Base-by-base conservation (phyloP, 2,113 vertebrate genomes). In the Pluvianellus socialis region DNA sequence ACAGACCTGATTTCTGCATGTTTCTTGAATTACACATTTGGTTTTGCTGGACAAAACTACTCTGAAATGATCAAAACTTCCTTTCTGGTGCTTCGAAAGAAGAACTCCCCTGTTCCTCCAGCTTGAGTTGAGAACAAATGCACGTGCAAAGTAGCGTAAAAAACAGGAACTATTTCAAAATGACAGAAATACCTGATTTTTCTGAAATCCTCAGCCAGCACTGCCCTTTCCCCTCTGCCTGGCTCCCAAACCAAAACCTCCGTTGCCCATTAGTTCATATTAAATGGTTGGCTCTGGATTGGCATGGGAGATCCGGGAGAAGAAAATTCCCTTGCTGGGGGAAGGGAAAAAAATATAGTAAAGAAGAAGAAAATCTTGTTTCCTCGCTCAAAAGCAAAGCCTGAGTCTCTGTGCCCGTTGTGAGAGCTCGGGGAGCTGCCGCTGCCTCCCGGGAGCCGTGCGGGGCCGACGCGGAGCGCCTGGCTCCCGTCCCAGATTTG, bases 381-480 rank as follows among this genome's bases (percentile, higher is more conserved):
- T 55, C n/a, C 79, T 66, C 23, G 24, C 59, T 88, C 47, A 28
- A 61, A 92, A 77, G 10, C 73, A 49, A 86, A 12, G 8, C 13
- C 35, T 0, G 8, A 45, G 22, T 35, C 22, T 52, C 30, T 5
- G 63, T 14, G 67, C 62, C 63, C 5, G 0, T 12, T 1, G 1
- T 1, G 30, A 66, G 80, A 68, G 86, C 81, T 66, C 5, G 0
- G 53, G 80, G 65, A 84, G 63, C 58, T 40, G 72, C n/a, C 1
- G 6, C 59, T 44, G 59, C 58, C 74, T 62, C 86, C 30, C 3
- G 49, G 49, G 49, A 24, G 49, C 49, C 2, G 23, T 23, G 49
- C 22, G 2, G 80, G 71, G 30, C 21, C 6, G 4, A 14, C 3
- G 55, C 6, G 9, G 42, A 74, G 65, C 4, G 4, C 65, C 68